Percentiles rank a stretch among this genome's conserved stretches.
phyloP scores from a whole-genome alignment of 2,797 vertebrate species.

The Dryobates pubescens region DNA sequence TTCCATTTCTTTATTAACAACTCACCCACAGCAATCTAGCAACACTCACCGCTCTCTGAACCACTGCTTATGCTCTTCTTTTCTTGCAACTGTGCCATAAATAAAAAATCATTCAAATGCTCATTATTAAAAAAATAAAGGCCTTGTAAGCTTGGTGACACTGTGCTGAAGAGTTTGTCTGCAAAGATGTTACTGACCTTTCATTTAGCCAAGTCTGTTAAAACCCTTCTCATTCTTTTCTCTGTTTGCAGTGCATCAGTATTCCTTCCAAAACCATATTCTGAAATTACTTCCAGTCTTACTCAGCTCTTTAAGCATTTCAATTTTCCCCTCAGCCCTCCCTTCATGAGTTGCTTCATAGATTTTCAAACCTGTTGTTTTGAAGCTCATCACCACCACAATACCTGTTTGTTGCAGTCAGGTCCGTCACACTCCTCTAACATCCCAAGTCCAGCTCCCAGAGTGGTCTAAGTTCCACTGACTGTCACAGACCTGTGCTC shows the following conservation, averaged over 20 bases:
- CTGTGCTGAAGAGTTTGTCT: background rate
- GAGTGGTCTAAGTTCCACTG: background rate
- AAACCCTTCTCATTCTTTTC: background rate
- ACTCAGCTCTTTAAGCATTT: background rate
- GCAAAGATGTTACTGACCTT: background rate
- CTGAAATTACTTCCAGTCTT: background rate
- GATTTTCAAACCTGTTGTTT: background rate
- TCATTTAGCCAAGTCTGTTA: background rate
- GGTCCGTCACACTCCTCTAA: background rate
- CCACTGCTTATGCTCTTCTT: background rate
- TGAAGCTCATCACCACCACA: background rate
- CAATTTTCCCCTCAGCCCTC: background rate
- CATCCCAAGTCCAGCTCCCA: background rate
- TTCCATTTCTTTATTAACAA: background rate
- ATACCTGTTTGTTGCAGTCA: background rate
- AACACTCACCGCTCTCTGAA: background rate
- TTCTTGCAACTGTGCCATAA: background rate
- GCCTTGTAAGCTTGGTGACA: background rate
- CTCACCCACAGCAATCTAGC: background rate
- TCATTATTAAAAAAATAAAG: background rate
- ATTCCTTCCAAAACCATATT: background rate
- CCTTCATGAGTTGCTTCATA: background rate
- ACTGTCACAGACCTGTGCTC: background rate
- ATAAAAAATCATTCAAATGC: background rate
- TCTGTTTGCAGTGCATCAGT: background rate